Base-by-base conservation (phyloP, 2,113 vertebrate genomes). In the Alethe castanea region DNA sequence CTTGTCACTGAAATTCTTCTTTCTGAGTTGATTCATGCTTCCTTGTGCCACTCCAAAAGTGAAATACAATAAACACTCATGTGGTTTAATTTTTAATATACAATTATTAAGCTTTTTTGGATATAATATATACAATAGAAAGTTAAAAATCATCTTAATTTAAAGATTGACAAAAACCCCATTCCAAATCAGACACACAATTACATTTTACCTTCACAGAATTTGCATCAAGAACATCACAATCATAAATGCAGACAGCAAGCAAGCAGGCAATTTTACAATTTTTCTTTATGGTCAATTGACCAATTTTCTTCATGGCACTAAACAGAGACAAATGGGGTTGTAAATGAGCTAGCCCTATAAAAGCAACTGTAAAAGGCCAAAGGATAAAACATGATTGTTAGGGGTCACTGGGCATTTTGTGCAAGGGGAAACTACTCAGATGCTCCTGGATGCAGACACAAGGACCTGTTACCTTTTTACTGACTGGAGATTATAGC, bases 341-440 rank as follows among this genome's bases (percentile, higher is more conserved):
- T 62, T 73, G 79, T 89, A 94, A 91, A 90, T 73, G 82, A 95
- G 65, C 86, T 33, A 78, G 86, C 45, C 57, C 78, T 87, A 77
- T 73, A 86, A 96, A 93, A 97, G 52, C 91, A 96, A 93, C 74
- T 94, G 81, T 35, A 93, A 97, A 96, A 96, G 61, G 50, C 69
- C 87, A 83, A 78, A 88, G 80, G 92, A 93, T 81, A 91, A 82
- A 78, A 90, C 53, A 64, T 18, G 56, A 91, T 19, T 76, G 56
- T 89, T 35, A 82, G 22, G 64, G 72, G 82, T 73, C 80, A 91
- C n/a, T 6, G 76, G 90, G 86, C 38, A 70, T 88, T 93, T 78
- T 84, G 65, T 72, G 79, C 74, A 65, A 61, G 23, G 31, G 19
- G 57, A 86, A 74, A 14, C n/a, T 19, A 28, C 45, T 61, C 42